Percentiles rank a stretch among this genome's conserved stretches.
Evolutionary conservation across 2,113 vertebrate genomes (phyloP).

Genomic region (Ictalurus furcatus): DNA sequence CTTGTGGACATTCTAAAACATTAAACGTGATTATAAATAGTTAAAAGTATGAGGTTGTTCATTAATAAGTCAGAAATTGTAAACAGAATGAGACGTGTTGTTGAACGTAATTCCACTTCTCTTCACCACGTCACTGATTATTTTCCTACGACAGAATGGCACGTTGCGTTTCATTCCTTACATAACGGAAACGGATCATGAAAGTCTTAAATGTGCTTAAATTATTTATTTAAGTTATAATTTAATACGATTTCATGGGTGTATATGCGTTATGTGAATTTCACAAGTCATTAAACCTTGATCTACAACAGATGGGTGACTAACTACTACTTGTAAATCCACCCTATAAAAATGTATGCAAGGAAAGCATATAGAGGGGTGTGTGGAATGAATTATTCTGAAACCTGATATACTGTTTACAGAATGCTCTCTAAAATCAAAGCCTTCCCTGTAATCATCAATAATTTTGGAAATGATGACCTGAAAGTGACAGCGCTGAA

Average conservation of each 20-base stretch:
- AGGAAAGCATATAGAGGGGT: not conserved
- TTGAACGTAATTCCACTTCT: not conserved
- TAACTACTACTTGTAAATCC: not conserved
- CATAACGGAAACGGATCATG: not conserved
- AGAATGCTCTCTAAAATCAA: not conserved
- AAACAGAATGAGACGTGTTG: not conserved
- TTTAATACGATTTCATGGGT: not conserved
- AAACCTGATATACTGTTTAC: not conserved
- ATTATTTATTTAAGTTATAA: not conserved
- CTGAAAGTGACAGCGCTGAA: constrained; percentile 32
- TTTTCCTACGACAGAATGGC: not conserved
- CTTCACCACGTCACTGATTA: not conserved
- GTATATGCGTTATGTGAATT: not conserved
- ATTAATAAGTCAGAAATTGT: not conserved
- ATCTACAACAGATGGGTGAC: not conserved
- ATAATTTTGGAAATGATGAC: constrained; percentile 38
- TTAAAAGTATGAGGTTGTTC: not conserved
- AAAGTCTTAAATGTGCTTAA: not conserved
- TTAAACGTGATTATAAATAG: not conserved
- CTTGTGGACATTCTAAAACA: not conserved
- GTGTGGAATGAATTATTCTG: not conserved
- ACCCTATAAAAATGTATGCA: not conserved
- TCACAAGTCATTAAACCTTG: not conserved
- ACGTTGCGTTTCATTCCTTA: not conserved
- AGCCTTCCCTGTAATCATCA: not conserved